These are phyloP conservation scores for Leptopilina drosophilae DNA, from an alignment of 2,888 invertebrate species.

Conservation along the genomic window DNA sequence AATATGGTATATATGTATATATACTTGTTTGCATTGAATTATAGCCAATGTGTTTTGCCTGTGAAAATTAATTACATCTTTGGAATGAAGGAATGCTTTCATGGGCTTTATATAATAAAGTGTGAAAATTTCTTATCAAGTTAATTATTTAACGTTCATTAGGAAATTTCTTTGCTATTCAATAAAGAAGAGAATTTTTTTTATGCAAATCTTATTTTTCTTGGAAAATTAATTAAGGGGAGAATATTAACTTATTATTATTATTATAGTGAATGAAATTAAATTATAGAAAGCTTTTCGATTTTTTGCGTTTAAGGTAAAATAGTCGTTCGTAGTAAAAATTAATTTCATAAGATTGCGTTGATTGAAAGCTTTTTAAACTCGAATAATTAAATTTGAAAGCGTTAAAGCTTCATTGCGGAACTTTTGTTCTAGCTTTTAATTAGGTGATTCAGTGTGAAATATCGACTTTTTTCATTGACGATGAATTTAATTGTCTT, in stretches of 20 bases:
- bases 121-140: conserved; percentile 10
- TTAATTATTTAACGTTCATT: not conserved
- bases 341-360: not conserved
- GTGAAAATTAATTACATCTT: conserved; percentile 6
- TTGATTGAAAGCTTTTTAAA: conserved; percentile 11
- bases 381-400: not conserved
- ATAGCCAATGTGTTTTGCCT: conserved; percentile 5
- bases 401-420: not conserved
- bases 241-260: not conserved
- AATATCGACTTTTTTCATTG: not conserved
- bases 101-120: not conserved
- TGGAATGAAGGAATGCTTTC: conserved; percentile 20
- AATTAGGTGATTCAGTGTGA: not conserved
- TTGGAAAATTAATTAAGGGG: conserved; percentile 1
- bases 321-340: not conserved
- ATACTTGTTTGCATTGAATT: conserved; percentile 1
- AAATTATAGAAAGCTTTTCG: no score
- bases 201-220: not conserved
- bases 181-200: not conserved
- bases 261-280: no score
- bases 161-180: conserved; percentile 4
- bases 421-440: not conserved
- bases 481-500: not conserved
- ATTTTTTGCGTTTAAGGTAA: no score
- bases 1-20: not conserved